phyloP scores from a whole-genome alignment of 2,797 vertebrate species.

The Trichosurus vulpecula region DNA sequence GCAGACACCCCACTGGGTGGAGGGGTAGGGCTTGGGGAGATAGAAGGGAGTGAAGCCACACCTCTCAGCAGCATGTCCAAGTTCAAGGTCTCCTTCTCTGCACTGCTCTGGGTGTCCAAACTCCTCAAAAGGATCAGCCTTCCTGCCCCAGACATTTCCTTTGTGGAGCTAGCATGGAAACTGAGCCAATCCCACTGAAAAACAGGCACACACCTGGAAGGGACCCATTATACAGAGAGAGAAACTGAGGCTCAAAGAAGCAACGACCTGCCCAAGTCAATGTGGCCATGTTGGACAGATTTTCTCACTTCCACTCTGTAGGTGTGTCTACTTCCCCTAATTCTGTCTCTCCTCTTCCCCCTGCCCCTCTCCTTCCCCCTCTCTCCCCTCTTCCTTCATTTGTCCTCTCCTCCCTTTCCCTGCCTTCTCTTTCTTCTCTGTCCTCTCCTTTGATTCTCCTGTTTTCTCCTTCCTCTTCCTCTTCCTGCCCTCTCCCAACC shows the following conservation, averaged over 20 bases:
- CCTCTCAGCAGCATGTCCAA: background rate
- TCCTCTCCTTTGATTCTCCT: background rate
- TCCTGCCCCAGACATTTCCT: background rate
- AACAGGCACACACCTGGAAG: background rate
- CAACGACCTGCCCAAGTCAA: background rate
- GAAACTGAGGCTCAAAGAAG: background rate
- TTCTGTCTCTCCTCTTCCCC: too few relatives aligned
- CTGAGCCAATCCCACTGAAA: background rate
- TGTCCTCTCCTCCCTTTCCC: background rate
- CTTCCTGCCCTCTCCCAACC: background rate
- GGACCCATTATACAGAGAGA: background rate
- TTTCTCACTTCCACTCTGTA: too few relatives aligned
- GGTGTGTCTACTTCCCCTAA: background rate
- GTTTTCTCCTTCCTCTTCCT: background rate
- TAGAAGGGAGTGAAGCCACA: background rate
- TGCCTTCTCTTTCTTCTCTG: background rate
- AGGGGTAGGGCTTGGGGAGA: too few relatives aligned
- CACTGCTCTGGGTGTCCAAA: background rate
- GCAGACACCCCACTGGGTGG: background rate
- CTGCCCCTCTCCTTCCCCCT: background rate
- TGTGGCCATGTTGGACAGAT: too few relatives aligned
- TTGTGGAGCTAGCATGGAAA: background rate
- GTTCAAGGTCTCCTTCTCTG: too few relatives aligned
- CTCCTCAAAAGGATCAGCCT: background rate
- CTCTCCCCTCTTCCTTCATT: too few relatives aligned